phyloP scores from a whole-genome alignment of 64 coral and sea anemone species.

The Trachythela sp. region DNA sequence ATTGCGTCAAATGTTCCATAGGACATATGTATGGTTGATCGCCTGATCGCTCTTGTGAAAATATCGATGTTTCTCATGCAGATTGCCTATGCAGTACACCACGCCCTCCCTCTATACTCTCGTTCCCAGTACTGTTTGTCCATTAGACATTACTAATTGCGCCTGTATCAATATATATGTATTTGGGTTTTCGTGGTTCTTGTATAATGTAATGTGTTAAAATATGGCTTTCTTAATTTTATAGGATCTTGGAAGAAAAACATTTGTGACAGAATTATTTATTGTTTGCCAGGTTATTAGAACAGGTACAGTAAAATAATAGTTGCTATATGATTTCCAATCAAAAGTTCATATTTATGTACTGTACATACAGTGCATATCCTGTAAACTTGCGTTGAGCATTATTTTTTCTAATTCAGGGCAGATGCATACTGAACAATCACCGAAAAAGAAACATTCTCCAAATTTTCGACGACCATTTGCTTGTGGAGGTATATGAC shows the following conservation, averaged over 20 bases:
- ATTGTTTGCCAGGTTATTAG: slow-evolving; percentile 84
- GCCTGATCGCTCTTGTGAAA: too few species aligned
- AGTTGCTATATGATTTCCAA: background rate
- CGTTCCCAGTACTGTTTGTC: too few species aligned
- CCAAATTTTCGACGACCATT: slow-evolving; percentile 70
- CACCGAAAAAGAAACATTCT: slow-evolving; percentile 64
- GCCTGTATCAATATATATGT: too few species aligned
- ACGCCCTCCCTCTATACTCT: too few species aligned
- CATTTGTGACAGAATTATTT: slow-evolving; percentile 57
- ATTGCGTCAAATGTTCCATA: too few species aligned
- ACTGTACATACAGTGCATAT: background rate
- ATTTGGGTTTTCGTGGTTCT: too few species aligned
- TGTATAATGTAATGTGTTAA: too few species aligned
- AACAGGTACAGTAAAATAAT: slow-evolving; percentile 50
- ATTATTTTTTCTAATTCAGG: slow-evolving; percentile 47
- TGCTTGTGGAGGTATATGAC: slow-evolving; percentile 77
- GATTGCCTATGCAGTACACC: too few species aligned
- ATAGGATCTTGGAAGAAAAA: slow-evolving; percentile 80
- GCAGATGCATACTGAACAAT: slow-evolving; percentile 76
- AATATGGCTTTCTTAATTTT: too few species aligned
- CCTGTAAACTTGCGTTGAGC: background rate
- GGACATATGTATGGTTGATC: too few species aligned
- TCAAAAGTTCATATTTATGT: background rate
- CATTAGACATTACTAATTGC: too few species aligned
- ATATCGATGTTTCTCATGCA: too few species aligned